Conservation (phyloP, 2,113 vertebrate genomes). For the Crotalus horridus region DNA sequence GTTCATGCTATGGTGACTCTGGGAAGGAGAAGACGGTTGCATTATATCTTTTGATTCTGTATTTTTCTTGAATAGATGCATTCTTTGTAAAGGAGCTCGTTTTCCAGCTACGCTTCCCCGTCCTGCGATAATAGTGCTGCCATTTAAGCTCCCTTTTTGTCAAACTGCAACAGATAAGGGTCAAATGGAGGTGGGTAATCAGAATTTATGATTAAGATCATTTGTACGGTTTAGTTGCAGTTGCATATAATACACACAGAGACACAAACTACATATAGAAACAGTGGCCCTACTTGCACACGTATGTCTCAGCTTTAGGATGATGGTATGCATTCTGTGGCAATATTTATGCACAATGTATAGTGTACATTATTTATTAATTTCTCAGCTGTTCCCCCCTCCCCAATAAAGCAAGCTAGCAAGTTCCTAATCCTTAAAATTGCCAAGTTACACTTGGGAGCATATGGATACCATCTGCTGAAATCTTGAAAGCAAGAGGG, state of each 20-base stretch:
- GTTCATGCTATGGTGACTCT: no score
- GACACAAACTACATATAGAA: not conserved
- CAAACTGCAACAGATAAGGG: slow-evolving; percentile 92
- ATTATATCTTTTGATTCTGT: not conserved
- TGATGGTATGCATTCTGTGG: no score
- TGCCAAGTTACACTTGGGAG: not conserved
- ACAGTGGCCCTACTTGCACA: no score
- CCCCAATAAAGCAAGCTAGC: not conserved
- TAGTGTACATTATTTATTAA: no score
- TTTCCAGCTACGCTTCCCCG: slow-evolving; percentile 93
- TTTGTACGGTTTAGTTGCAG: not conserved
- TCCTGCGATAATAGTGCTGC: slow-evolving; percentile 85
- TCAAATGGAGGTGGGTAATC: slow-evolving; percentile 91
- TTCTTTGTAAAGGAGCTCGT: slow-evolving; percentile 92
- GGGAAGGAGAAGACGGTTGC: no score
- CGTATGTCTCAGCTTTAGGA: not conserved
- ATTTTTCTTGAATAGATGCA: slow-evolving; percentile 79
- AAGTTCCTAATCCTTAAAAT: not conserved
- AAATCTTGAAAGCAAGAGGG: not conserved
- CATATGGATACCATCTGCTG: not conserved
- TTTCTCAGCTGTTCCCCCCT: not conserved
- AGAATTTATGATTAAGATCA: not conserved
- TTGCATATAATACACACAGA: not conserved
- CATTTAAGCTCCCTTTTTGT: slow-evolving; percentile 89
- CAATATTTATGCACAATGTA: not conserved